Evolutionary conservation across 2,888 invertebrate genomes (phyloP), one percentile per base, ranked within the genome.

Genomic region (Osmoderma eremita): DNA sequence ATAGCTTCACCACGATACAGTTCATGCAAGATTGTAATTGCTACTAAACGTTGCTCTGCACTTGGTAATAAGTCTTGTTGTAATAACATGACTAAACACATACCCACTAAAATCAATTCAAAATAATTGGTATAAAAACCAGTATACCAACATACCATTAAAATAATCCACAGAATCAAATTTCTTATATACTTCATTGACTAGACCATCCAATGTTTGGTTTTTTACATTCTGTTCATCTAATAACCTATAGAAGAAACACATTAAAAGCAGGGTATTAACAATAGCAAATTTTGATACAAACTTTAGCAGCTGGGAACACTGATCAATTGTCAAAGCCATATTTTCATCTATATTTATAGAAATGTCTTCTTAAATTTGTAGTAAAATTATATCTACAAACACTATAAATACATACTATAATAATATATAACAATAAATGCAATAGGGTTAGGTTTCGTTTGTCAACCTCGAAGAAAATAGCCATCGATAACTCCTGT

Each of bases 81-180:
- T 12, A 93, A 81, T 48, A 92, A 78, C 73, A 90, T 81, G 10
- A 88, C 82, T 48, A 90, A 78, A 3, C 88, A 86, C 72, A 85
- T 85, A 53, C 88, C 89, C 66, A 89, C 88, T 86, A 72, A 58
- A 82, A 71, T 41, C n/a, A n/a, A n/a, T n/a, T n/a, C n/a, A 61
- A 69, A 65, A 72, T 73, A 78, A 48, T 13, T 62, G n/a, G 18
- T 39, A 63, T 13, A 54, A 54, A 45, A 42, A 13, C 5, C 10
- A 30, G 1, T 6, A 30, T 30, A 10, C 6, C 2, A 5, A 30
- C 30, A 8, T 79, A 89, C 89, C 84, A 83, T 92, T 93, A 78
- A 92, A 94, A 79, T 90, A 89, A 76, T 94, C 93, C 62, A 89
- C 86, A 79, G 90, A 89, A 18, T 89, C 87, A 80, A 95, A 94